Evolutionary conservation across 1,140 invertebrate genomes (phyloP).

Genomic region (Andricus grossulariae): DNA sequence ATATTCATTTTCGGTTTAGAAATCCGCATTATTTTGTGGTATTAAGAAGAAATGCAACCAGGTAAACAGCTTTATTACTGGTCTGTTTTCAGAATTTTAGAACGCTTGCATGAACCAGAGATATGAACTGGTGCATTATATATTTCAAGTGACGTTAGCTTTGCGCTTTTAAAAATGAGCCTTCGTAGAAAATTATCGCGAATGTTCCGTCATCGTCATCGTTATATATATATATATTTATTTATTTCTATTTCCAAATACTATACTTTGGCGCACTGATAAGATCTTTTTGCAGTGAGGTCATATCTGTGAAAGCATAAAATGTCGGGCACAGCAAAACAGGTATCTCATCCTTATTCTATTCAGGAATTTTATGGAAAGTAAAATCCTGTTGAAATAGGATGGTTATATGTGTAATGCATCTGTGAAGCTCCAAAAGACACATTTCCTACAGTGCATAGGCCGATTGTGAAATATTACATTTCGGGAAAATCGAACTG

Average conservation of each 20-base stretch:
- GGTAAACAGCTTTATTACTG: neutral
- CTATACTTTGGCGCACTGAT: neutral
- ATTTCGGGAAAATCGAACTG: constrained; percentile 23
- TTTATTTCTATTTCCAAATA: neutral
- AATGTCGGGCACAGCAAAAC: constrained; percentile 27
- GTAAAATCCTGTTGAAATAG: constrained; percentile 37
- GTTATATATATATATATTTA: neutral
- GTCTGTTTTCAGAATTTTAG: constrained; percentile 21
- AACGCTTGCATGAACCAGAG: neutral
- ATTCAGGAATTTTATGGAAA: constrained; percentile 37
- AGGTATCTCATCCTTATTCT: constrained; percentile 37
- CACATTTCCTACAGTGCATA: neutral
- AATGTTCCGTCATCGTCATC: neutral
- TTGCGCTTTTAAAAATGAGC: neutral
- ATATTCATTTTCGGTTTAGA: too few species aligned
- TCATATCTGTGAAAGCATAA: constrained; percentile 4
- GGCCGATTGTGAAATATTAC: constrained; percentile 29
- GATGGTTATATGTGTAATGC: constrained; percentile 7
- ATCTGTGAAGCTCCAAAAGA: constrained; percentile 23
- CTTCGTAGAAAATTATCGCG: neutral
- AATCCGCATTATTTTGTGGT: too few species aligned
- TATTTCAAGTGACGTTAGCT: neutral
- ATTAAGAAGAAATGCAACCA: too few species aligned
- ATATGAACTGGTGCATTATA: constrained; percentile 1
- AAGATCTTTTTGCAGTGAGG: neutral